Percentiles rank a stretch among this genome's conserved stretches.
These are phyloP conservation scores for Cylloceria caligata DNA, from an alignment of 2,888 invertebrate species.

Conservation along the genomic window DNA sequence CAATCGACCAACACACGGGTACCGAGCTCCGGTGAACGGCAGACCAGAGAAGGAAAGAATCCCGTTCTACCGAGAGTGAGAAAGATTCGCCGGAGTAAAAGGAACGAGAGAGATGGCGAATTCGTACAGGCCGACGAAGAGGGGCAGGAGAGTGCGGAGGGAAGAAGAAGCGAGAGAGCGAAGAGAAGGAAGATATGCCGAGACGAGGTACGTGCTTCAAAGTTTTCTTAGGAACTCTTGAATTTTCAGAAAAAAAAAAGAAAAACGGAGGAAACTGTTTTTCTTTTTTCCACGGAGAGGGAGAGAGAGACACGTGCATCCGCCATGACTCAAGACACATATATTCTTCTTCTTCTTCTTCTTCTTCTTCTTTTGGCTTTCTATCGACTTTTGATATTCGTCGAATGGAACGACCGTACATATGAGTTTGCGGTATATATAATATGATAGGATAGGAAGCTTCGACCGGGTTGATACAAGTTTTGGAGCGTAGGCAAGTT, in stretches of 20 bases:
- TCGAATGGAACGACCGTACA: neutral
- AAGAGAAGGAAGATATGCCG: conserved; percentile 63
- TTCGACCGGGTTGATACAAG: conserved; percentile 21
- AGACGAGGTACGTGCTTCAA: conserved; percentile 72
- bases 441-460: conserved; percentile 21
- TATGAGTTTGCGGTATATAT: neutral
- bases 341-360: neutral
- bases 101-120: conserved; percentile 57
- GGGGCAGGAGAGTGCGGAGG: conserved; percentile 34
- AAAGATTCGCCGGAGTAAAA: conserved; percentile 66
- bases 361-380: conserved; percentile 1
- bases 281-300: neutral
- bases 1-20: conserved; percentile 80
- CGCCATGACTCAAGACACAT: neutral
- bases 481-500: conserved; percentile 28
- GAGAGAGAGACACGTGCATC: neutral
- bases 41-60: conserved; percentile 82
- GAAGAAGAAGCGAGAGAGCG: conserved; percentile 54
- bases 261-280: conserved; percentile 32
- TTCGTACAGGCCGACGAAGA: conserved; percentile 28
- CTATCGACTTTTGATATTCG: conserved; percentile 10
- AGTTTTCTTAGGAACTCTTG: conserved; percentile 76
- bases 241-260: conserved; percentile 74
- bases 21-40: conserved; percentile 79
- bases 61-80: conserved; percentile 79